Evolutionary conservation across 2,797 vertebrate genomes (phyloP), one percentile per base, ranked within the genome.

Genomic region (Myotis daubentonii): DNA sequence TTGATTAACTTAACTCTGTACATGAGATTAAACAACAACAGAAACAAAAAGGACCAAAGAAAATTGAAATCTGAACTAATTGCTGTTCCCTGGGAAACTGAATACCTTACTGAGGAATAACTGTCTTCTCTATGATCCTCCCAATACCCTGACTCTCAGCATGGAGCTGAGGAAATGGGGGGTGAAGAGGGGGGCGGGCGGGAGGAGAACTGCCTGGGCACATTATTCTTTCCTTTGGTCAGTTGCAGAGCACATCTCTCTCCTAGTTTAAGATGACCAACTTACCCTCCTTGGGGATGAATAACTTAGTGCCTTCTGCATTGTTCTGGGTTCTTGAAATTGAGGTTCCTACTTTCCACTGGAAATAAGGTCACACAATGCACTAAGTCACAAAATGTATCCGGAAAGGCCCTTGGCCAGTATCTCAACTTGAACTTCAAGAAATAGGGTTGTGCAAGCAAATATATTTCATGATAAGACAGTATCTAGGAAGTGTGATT

Each of bases 341-440:
- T 62, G 25, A 95, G 82, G 70, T 68, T 94, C 17, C 76, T 41
- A 47, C n/a, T 70, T 90, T 30, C 9, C 2, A 7, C 2, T 62
- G 33, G 6, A 51, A 75, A 70, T 87, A 92, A 81, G 17, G 28
- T 82, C 28, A 49, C 55, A 38, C 38, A 90, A 49, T 20, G 17
- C 17, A 72, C 47, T 30, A 36, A 91, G 41, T 84, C 55, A 75
- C 33, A 74, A 68, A 94, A 76, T 81, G 10, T 60, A 76, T 49
- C n/a, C 30, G 25, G 16, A 92, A 49, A 81, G 28, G 33, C 12
- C 68, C 47, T 8, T 41, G 28, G 47, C 30, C 6, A 76, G 15
- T 71, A 88, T 80, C 41, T 85, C 57, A 93, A 68, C 53, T 94
- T 84, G 53, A 53, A 68, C 23, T 87, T 89, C 16, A 82, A 83